Conservation (phyloP, 2,888 invertebrate genomes). For the Nomada goodeniana region DNA sequence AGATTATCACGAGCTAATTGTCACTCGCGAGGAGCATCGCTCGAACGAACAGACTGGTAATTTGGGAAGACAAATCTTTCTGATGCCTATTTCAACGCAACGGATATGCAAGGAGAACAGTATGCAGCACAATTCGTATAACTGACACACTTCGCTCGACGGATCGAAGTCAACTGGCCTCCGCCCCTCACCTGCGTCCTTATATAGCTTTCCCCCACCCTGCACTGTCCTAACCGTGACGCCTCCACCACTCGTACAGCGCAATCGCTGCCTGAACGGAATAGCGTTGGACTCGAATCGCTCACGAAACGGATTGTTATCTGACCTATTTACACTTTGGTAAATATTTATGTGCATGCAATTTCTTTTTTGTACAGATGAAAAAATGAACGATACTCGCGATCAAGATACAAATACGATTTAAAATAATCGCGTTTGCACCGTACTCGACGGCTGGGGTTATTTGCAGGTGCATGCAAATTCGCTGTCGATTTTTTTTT, state of each 20-base stretch:
- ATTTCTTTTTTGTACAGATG: neutral
- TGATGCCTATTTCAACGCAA: slow-evolving; percentile 19
- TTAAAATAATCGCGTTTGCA: slow-evolving; percentile 4
- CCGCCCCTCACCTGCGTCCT: slow-evolving; percentile 81
- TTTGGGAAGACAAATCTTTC: neutral
- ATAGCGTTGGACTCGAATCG: slow-evolving; percentile 66
- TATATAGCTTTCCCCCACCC: slow-evolving; percentile 77
- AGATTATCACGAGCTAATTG: slow-evolving; percentile 39
- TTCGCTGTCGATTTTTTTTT: neutral
- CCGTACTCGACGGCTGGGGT: neutral
- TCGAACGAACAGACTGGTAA: slow-evolving; percentile 1
- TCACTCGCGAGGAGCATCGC: slow-evolving; percentile 54
- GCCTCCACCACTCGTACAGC: slow-evolving; percentile 70
- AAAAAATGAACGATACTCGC: neutral
- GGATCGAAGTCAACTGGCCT: slow-evolving; percentile 81
- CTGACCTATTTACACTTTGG: slow-evolving; percentile 48
- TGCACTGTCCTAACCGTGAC: slow-evolving; percentile 65
- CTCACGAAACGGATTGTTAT: slow-evolving; percentile 53
- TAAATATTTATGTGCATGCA: slow-evolving; percentile 32
- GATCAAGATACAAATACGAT: slow-evolving; percentile 8
- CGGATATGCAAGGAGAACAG: slow-evolving; percentile 22
- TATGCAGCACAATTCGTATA: neutral
- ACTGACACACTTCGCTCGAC: slow-evolving; percentile 45
- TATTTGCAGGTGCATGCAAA: slow-evolving; percentile 5
- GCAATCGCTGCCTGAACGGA: slow-evolving; percentile 78